phyloP scores from a whole-genome alignment of 2,797 vertebrate species.

The Myiothlypis coronata region DNA sequence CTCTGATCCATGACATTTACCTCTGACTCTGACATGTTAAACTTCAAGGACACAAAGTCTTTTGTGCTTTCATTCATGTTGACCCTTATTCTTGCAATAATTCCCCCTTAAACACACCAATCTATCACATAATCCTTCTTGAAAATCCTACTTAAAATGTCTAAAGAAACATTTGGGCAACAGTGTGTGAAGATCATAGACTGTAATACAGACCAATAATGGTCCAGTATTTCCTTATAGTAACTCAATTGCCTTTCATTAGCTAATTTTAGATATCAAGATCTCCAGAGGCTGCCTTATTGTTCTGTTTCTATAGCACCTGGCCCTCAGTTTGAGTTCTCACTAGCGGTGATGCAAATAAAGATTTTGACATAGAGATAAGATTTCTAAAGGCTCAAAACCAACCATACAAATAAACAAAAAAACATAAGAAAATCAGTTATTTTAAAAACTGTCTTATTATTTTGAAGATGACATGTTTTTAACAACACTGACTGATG shows the following conservation, averaged over 20 bases:
- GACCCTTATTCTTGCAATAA: neutral
- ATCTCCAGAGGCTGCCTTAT: neutral
- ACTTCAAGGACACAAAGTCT: neutral
- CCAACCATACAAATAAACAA: neutral
- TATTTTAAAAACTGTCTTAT: neutral
- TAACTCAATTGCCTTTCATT: neutral
- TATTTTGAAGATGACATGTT: neutral
- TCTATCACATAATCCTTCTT: neutral
- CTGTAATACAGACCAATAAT: neutral
- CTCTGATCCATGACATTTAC: neutral
- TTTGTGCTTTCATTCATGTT: rapidly evolving
- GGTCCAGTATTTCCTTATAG: neutral
- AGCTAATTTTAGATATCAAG: neutral
- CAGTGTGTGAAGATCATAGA: neutral
- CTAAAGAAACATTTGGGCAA: neutral
- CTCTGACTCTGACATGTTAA: neutral
- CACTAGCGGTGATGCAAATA: neutral
- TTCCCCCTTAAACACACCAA: neutral
- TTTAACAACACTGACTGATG: neutral
- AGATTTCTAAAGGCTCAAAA: neutral
- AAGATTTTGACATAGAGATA: neutral
- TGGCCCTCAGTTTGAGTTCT: neutral
- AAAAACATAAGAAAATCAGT: neutral
- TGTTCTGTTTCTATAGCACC: neutral
- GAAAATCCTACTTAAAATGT: neutral